These are phyloP conservation scores for Subacronicta megacephala DNA, from an alignment of 2,888 invertebrate genomes.

Conservation along the genomic window DNA sequence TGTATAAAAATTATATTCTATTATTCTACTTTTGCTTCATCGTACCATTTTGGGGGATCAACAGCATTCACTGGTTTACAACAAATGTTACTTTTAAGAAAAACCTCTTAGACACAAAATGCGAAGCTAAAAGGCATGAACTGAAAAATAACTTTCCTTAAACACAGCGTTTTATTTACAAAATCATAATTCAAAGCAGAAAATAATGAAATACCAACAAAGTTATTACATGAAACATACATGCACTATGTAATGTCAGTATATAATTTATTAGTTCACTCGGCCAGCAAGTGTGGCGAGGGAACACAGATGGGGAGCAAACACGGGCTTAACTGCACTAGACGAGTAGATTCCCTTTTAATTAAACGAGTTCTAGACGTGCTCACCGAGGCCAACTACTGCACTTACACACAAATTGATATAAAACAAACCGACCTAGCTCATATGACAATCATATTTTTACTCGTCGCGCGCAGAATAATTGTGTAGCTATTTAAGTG, in stretches of 20 bases:
- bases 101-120: too few species aligned
- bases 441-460: slow-evolving; percentile 26
- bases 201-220: slow-evolving; percentile 25
- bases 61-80: too few species aligned
- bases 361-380: slow-evolving; percentile 80
- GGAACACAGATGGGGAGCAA: slow-evolving; percentile 74
- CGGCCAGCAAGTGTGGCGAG: slow-evolving; percentile 60
- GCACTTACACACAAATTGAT: slow-evolving; percentile 65
- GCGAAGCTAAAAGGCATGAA: too few species aligned
- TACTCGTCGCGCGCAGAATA: not conserved
- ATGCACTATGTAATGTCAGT: slow-evolving; percentile 44
- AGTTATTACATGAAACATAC: slow-evolving; percentile 38
- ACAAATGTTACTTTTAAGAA: too few species aligned
- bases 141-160: not conserved
- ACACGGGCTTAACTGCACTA: slow-evolving; percentile 79
- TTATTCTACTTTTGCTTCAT: too few species aligned
- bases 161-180: slow-evolving; percentile 1
- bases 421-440: slow-evolving; percentile 53
- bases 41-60: too few species aligned
- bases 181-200: slow-evolving; percentile 14
- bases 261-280: slow-evolving; percentile 67
- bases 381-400: slow-evolving; percentile 63
- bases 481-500: too few species aligned
- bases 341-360: slow-evolving; percentile 81
- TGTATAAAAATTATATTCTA: too few species aligned